Evolutionary conservation across 2,888 invertebrate genomes (phyloP).

Genomic region (Tetragnatha montana): DNA sequence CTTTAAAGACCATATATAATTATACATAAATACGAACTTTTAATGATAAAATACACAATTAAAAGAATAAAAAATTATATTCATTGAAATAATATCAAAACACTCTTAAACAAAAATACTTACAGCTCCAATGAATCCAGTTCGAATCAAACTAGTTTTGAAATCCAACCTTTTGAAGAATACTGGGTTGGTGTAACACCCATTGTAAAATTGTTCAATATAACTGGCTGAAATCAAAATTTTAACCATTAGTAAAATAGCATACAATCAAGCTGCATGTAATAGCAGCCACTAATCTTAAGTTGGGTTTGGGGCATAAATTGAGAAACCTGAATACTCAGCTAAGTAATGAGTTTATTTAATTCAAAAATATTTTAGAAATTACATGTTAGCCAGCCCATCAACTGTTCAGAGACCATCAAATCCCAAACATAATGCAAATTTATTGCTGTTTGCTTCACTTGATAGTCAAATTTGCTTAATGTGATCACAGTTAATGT

Average conservation of each 20-base stretch:
- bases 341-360: no score
- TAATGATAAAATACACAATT: not conserved
- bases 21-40: not conserved
- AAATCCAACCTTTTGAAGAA: slow-evolving; percentile 57
- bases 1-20: no score
- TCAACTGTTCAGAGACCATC: no score
- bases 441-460: no score
- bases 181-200: slow-evolving; percentile 46
- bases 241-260: not conserved
- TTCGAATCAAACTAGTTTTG: slow-evolving; percentile 56
- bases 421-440: no score
- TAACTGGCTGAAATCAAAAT: slow-evolving; percentile 28
- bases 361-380: no score
- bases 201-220: slow-evolving; percentile 62
- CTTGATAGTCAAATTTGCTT: no score
- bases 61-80: not conserved
- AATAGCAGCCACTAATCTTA: no score
- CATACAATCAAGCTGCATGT: no score
- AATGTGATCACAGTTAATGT: no score
- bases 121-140: slow-evolving; percentile 65
- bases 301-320: not conserved
- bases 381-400: no score
- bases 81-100: not conserved
- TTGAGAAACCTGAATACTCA: no score
- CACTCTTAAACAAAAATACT: slow-evolving; percentile 14